Percentiles rank a stretch among this genome's conserved stretches.
Evolutionary conservation across 2,113 vertebrate species (phyloP).

Genomic region (Passer montanus): DNA sequence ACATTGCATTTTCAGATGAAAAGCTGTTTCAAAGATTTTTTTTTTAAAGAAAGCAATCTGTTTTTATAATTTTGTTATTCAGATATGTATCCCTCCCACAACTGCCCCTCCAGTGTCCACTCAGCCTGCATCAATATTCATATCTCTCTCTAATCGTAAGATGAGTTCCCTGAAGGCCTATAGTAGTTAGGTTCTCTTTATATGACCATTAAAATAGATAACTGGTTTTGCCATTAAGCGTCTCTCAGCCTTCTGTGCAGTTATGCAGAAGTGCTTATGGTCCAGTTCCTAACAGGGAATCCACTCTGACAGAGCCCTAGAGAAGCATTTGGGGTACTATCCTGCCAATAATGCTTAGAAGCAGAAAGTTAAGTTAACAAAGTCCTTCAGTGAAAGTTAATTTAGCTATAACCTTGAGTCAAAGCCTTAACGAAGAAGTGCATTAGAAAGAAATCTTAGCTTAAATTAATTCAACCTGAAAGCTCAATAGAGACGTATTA

Average conservation of each 20-base stretch:
- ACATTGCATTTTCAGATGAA: not conserved
- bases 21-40: not conserved
- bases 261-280: not conserved
- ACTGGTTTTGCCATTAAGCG: not conserved
- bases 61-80: not conserved
- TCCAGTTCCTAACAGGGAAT: not conserved
- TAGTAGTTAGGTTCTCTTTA: not conserved
- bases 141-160: not conserved
- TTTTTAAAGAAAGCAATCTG: not conserved
- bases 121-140: not conserved
- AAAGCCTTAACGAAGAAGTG: conserved; percentile 14
- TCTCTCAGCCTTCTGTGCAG: not conserved
- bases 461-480: conserved; percentile 41
- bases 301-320: not conserved
- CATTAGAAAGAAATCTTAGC: conserved; percentile 42
- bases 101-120: not conserved
- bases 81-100: not conserved
- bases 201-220: conserved; percentile 14
- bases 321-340: not conserved
- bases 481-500: conserved; percentile 12
- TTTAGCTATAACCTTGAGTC: conserved; percentile 41
- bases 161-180: not conserved
- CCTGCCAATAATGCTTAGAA: not conserved
- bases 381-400: conserved; percentile 33
- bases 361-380: not conserved